Conservation (phyloP, 2,113 vertebrate species). For the Chaetura pelagica region DNA sequence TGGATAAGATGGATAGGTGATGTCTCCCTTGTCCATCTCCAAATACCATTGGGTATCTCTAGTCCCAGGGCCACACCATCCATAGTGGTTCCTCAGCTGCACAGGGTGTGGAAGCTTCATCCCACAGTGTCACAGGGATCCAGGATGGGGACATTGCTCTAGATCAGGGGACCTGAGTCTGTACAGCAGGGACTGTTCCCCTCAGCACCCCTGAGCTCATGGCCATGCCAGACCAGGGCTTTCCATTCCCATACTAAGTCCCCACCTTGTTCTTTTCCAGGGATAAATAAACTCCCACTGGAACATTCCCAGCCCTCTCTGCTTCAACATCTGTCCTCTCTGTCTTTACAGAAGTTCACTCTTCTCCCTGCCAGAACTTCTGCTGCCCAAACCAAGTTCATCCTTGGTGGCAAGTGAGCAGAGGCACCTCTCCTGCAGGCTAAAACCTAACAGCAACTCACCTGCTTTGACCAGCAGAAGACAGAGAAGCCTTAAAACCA, state of each 20-base stretch:
- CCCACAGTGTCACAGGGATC: fast-evolving
- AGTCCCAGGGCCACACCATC: background rate
- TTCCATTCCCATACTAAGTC: background rate
- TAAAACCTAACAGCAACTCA: background rate
- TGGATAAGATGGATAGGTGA: background rate
- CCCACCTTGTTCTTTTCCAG: background rate
- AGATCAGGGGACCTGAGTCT: fast-evolving
- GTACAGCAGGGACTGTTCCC: no score
- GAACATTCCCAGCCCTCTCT: background rate
- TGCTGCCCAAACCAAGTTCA: background rate
- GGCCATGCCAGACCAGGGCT: background rate
- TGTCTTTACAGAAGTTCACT: background rate
- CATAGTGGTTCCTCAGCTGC: background rate
- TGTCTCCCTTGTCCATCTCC: background rate
- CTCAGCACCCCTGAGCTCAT: background rate
- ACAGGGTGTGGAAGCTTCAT: fast-evolving
- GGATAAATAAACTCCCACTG: background rate
- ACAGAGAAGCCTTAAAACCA: constrained; percentile 14
- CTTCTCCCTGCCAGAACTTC: background rate
- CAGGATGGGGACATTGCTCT: background rate
- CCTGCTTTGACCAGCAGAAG: background rate
- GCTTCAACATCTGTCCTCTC: background rate
- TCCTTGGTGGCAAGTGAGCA: background rate
- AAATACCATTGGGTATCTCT: background rate
- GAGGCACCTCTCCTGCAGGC: background rate